phyloP scores from a whole-genome alignment of 2,888 invertebrate species.

The Xestia sexstrigata region DNA sequence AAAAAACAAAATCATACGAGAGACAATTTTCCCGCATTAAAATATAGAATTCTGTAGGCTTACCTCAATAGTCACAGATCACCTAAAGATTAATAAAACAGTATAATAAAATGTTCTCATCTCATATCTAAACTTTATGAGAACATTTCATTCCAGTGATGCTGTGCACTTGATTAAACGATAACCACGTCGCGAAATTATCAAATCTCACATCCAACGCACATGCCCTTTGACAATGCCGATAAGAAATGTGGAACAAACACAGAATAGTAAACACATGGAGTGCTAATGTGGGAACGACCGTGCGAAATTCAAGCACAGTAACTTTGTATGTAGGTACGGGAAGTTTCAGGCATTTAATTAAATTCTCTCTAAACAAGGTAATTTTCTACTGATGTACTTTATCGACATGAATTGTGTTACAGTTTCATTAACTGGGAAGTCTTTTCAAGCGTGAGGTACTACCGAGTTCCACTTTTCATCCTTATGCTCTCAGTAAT shows the following conservation, averaged over 20 bases:
- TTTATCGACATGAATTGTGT: not conserved
- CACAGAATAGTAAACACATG: slow-evolving; percentile 22
- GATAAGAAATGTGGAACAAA: slow-evolving; percentile 51
- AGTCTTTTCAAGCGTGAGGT: not conserved
- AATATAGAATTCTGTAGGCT: not conserved
- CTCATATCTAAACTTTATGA: slow-evolving; percentile 37
- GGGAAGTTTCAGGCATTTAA: not conserved
- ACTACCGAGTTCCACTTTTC: too few species aligned
- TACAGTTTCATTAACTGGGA: not conserved
- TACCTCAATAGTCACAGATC: slow-evolving; percentile 5
- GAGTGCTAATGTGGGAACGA: slow-evolving; percentile 30
- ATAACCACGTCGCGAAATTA: slow-evolving; percentile 56
- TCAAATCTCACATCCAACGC: slow-evolving; percentile 58
- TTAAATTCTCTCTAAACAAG: too few species aligned
- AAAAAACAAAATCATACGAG: not conserved
- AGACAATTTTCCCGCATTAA: not conserved
- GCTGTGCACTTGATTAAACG: slow-evolving; percentile 40
- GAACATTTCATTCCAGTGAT: slow-evolving; percentile 37
- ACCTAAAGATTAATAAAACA: slow-evolving; percentile 14
- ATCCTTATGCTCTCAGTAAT: too few species aligned
- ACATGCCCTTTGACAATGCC: slow-evolving; percentile 56
- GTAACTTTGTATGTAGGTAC: not conserved
- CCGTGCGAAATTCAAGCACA: slow-evolving; percentile 16
- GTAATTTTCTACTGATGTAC: not conserved
- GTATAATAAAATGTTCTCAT: slow-evolving; percentile 32